Conservation (phyloP, 1,140 invertebrate species). For the Heliothis subflexa region DNA sequence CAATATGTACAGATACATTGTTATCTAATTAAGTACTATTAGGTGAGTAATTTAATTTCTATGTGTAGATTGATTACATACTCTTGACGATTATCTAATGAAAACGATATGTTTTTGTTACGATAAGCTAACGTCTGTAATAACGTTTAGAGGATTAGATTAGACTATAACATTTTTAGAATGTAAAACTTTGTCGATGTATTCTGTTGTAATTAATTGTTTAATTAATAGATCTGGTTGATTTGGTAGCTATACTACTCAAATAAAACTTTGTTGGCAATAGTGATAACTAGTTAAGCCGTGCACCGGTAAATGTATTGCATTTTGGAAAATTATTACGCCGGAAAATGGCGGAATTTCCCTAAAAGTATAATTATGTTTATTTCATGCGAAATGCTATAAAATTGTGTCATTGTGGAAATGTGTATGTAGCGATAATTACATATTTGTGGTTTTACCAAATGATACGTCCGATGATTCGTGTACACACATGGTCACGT, state of each 20-base stretch:
- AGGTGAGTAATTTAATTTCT: slow-evolving; percentile 36
- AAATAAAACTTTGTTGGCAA: too few species aligned
- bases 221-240: not conserved
- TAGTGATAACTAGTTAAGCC: too few species aligned
- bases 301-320: too few species aligned
- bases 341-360: slow-evolving; percentile 7
- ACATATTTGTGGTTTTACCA: not conserved
- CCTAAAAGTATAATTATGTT: not conserved
- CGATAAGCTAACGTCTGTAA: not conserved
- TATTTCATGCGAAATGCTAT: not conserved
- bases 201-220: slow-evolving; percentile 12
- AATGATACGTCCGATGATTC: not conserved
- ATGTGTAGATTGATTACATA: not conserved
- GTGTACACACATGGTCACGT: not conserved
- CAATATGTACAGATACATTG: slow-evolving; percentile 14
- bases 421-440: not conserved
- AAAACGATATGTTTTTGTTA: not conserved
- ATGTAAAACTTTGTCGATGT: not conserved
- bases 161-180: not conserved
- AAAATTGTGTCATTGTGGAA: slow-evolving; percentile 11
- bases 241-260: too few species aligned
- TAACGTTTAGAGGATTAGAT: not conserved
- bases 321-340: too few species aligned
- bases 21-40: slow-evolving; percentile 23
- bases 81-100: not conserved